These are phyloP conservation scores for Trichonephila clavipes DNA, from an alignment of 1,140 invertebrate genomes.

Conservation along the genomic window DNA sequence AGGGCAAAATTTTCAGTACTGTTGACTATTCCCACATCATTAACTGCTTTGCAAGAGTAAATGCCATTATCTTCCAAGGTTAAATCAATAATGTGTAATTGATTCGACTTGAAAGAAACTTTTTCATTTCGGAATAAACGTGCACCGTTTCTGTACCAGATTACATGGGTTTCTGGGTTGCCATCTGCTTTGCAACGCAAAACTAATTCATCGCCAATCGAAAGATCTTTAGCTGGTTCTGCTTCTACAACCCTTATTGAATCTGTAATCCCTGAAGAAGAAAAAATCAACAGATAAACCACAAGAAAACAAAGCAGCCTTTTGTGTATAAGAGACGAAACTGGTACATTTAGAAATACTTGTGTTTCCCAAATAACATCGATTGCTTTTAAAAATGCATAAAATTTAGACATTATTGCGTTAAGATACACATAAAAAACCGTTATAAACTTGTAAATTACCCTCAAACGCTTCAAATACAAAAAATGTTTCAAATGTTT, in stretches of 20 bases:
- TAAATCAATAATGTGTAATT: constrained; percentile 84
- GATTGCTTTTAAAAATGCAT: no score
- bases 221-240: constrained; percentile 82
- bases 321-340: no score
- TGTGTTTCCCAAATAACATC: no score
- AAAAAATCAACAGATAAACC: constrained; percentile 6
- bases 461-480: no score
- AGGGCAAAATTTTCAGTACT: constrained; percentile 84
- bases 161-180: constrained; percentile 86
- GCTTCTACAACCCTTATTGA: constrained; percentile 84
- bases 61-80: constrained; percentile 87
- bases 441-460: no score
- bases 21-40: constrained; percentile 84
- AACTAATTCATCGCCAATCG: constrained; percentile 84
- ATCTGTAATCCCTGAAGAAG: constrained; percentile 86
- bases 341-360: no score
- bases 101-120: constrained; percentile 84
- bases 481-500: no score
- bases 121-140: constrained; percentile 84
- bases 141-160: constrained; percentile 88
- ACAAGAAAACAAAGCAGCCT: not conserved
- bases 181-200: constrained; percentile 88
- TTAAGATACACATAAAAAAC: no score
- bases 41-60: constrained; percentile 86
- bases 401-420: no score